Conservation (phyloP, 1,140 invertebrate genomes). For the Elysia chlorotica region DNA sequence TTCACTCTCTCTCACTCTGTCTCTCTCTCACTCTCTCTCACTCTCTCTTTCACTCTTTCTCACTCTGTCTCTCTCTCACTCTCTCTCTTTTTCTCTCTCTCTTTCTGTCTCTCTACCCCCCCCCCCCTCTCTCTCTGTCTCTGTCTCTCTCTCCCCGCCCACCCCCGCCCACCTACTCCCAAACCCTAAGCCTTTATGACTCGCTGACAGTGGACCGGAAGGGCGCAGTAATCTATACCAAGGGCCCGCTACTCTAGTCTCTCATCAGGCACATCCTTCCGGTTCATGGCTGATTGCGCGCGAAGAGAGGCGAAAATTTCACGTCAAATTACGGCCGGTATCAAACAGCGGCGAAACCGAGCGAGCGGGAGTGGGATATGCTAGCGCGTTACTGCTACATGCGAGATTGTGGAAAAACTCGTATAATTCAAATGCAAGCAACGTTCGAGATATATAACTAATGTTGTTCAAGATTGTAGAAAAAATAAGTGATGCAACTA, state of each 20-base stretch:
- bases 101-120: not conserved
- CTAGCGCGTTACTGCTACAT: too few species aligned
- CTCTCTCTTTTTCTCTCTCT: not conserved
- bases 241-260: not conserved
- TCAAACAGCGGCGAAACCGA: not conserved
- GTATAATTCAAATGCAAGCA: too few species aligned
- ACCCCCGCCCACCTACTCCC: not conserved
- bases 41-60: conserved; percentile 9
- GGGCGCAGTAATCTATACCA: not conserved
- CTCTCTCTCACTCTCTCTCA: too few species aligned
- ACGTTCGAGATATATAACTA: too few species aligned
- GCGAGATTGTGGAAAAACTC: too few species aligned
- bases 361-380: not conserved
- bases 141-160: conserved; percentile 1
- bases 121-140: conserved; percentile 1
- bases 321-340: too few species aligned
- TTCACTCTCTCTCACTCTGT: too few species aligned
- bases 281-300: not conserved
- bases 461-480: too few species aligned
- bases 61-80: conserved; percentile 14
- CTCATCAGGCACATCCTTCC: not conserved
- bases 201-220: not conserved
- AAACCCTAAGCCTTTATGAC: not conserved
- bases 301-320: not conserved
- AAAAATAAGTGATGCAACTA: too few species aligned